These are phyloP conservation scores for Ectobius pallidus DNA, from an alignment of 2,888 invertebrate species.

Conservation along the genomic window DNA sequence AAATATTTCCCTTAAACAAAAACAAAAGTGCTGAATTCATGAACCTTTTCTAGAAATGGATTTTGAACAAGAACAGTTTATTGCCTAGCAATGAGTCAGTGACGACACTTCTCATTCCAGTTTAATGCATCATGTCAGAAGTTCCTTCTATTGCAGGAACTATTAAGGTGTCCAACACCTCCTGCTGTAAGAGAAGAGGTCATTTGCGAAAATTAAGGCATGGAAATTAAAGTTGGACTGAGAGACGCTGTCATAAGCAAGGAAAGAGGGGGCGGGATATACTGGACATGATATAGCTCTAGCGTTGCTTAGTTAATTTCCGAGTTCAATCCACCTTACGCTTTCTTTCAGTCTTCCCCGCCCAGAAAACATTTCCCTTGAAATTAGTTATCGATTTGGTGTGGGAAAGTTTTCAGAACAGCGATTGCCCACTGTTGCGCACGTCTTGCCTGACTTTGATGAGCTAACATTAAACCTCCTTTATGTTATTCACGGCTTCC, in stretches of 20 bases:
- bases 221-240: background rate
- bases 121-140: no score
- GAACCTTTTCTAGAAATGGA: no score
- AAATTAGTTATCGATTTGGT: slow-evolving; percentile 29
- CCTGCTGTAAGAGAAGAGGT: background rate
- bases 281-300: slow-evolving; percentile 10
- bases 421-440: slow-evolving; percentile 8
- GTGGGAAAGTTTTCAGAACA: slow-evolving; percentile 21
- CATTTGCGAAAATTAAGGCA: background rate
- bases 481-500: background rate
- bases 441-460: slow-evolving; percentile 21
- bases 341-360: slow-evolving; percentile 8
- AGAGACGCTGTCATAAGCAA: background rate
- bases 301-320: slow-evolving; percentile 20
- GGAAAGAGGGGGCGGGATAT: background rate
- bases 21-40: no score
- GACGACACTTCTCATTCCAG: no score
- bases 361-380: slow-evolving; percentile 27
- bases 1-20: no score
- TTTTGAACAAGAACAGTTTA: no score
- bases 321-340: background rate
- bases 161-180: no score
- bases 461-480: background rate
- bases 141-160: no score
- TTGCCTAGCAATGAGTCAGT: no score